A percentile compares a stretch with the other conserved stretches of the same genome.
Conservation (phyloP, 2,113 vertebrate species). For the Gulo gulo region DNA sequence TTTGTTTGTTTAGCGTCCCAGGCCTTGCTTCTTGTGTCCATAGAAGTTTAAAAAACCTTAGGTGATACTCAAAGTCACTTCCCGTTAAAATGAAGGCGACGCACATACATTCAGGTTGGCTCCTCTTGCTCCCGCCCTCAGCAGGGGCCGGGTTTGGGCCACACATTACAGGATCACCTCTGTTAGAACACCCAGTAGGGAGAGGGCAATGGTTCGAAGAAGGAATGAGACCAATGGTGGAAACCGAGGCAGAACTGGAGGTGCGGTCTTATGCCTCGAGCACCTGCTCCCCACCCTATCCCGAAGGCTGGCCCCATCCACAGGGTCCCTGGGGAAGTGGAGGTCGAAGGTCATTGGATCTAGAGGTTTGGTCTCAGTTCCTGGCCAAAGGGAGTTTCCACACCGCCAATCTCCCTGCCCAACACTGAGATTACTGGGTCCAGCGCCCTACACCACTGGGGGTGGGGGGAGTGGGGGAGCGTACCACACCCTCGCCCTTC, state of each 20-base stretch:
- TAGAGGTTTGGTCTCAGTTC: background rate
- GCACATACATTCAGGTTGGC: background rate
- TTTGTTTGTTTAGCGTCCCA: background rate
- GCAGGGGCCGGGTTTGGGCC: background rate
- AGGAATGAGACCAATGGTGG: background rate
- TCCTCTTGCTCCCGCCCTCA: background rate
- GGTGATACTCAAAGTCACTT: background rate
- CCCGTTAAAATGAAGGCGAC: background rate
- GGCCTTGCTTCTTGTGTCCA: background rate
- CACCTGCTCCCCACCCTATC: background rate
- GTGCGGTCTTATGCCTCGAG: accelerated
- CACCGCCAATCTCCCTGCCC: accelerated
- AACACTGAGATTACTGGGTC: background rate
- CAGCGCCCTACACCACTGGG: background rate
- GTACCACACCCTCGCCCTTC: background rate
- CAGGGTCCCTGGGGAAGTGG: background rate
- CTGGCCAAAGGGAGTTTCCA: background rate
- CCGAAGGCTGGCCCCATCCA: background rate
- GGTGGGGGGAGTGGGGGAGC: no score
- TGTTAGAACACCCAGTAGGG: background rate
- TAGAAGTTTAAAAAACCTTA: background rate
- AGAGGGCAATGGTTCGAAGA: background rate
- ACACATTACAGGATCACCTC: background rate
- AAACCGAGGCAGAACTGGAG: background rate
- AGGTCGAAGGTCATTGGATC: background rate